A percentile compares a stretch with the other conserved stretches of the same genome.
Conservation (phyloP, 2,797 vertebrate genomes). For the Platyrinchus mystaceus region DNA sequence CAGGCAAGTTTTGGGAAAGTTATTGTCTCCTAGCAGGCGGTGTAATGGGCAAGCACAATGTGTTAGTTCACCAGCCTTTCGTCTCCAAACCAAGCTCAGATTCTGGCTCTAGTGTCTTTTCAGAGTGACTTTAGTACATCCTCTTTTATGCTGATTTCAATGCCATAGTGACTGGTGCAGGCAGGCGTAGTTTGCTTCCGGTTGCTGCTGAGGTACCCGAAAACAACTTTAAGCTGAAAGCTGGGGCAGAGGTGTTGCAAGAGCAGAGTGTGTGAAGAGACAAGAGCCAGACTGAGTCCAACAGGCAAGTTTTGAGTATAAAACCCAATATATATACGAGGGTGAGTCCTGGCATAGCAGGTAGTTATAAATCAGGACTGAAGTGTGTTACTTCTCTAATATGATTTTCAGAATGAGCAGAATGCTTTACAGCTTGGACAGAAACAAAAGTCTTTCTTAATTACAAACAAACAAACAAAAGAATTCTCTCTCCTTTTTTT, state of each 20-base stretch:
- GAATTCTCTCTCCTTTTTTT: not conserved
- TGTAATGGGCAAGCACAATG: not conserved
- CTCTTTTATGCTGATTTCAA: not conserved
- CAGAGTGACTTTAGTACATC: not conserved
- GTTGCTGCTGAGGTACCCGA: not conserved
- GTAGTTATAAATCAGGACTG: not conserved
- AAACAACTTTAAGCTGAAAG: not conserved
- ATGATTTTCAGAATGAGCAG: not conserved
- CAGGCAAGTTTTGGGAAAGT: constrained; percentile 40
- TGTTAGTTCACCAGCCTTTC: not conserved
- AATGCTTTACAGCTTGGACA: not conserved
- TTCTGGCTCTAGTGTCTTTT: not conserved
- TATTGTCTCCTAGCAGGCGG: not conserved
- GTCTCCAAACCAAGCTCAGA: not conserved
- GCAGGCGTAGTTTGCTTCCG: not conserved
- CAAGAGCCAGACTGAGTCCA: not conserved
- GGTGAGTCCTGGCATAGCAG: not conserved
- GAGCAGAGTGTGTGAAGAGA: not conserved
- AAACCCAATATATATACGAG: not conserved
- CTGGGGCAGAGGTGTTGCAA: not conserved
- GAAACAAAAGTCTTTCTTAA: not conserved
- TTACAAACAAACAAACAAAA: not conserved
- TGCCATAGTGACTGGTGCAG: rapidly evolving
- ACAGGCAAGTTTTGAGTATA: not conserved
- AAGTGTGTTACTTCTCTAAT: not conserved